These are phyloP conservation scores for Hestina assimilis DNA, from an alignment of 1,140 invertebrate species.

Conservation along the genomic window DNA sequence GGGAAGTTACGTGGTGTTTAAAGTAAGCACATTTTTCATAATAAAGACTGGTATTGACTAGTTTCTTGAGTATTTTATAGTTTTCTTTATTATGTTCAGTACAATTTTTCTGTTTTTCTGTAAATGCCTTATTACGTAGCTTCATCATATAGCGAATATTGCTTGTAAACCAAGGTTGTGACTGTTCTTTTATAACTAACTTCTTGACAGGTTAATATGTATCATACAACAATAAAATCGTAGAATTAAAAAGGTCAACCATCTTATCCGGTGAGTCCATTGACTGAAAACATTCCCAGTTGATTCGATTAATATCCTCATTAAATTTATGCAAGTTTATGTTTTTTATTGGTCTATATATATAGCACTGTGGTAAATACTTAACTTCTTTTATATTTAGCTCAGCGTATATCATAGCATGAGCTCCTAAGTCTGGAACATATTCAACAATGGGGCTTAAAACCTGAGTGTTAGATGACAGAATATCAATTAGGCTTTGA, in stretches of 20 bases:
- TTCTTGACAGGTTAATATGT: too few relatives aligned
- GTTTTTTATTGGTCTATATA: too few relatives aligned
- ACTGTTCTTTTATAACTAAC: too few relatives aligned
- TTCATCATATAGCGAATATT: background rate
- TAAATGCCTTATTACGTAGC: background rate
- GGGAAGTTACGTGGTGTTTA: background rate
- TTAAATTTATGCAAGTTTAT: too few relatives aligned
- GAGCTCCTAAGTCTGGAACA: background rate
- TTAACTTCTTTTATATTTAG: background rate
- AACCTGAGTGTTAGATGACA: background rate
- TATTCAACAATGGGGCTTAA: background rate
- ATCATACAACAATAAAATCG: too few relatives aligned
- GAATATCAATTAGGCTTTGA: background rate
- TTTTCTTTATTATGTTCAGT: background rate
- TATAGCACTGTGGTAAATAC: too few relatives aligned
- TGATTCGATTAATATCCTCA: too few relatives aligned
- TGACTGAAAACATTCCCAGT: too few relatives aligned
- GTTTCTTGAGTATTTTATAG: background rate
- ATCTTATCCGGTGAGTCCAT: too few relatives aligned
- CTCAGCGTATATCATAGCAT: background rate
- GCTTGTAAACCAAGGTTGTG: background rate
- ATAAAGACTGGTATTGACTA: background rate
- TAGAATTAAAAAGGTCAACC: too few relatives aligned
- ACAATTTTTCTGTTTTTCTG: background rate
- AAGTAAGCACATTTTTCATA: conserved; percentile 1